Conservation (phyloP, 1,140 invertebrate species). For the Holotrichia oblita region DNA sequence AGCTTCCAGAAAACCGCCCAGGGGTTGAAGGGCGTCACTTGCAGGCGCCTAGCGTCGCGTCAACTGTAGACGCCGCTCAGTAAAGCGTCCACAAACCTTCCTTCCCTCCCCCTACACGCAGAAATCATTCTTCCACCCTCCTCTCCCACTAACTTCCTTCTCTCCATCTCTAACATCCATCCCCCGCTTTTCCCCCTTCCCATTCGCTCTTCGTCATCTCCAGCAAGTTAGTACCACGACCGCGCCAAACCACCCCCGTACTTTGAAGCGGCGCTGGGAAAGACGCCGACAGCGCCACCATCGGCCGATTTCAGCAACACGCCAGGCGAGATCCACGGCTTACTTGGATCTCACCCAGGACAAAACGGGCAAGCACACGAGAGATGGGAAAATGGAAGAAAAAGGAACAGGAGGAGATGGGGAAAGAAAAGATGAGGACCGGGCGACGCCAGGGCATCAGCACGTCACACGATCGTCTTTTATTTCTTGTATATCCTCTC, state of each 20-base stretch:
- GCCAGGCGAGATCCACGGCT: slow-evolving; percentile 13
- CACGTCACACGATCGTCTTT: not conserved
- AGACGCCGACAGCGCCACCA: slow-evolving; percentile 14
- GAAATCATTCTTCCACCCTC: not conserved
- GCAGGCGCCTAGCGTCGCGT: slow-evolving; percentile 22
- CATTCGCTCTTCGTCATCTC: too few relatives aligned
- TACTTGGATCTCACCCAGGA: slow-evolving; percentile 27
- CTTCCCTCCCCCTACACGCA: not conserved
- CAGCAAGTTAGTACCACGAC: too few relatives aligned
- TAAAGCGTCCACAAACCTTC: slow-evolving; percentile 2
- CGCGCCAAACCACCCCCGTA: not conserved
- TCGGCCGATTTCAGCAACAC: slow-evolving; percentile 13
- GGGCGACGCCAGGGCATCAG: not conserved
- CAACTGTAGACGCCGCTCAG: slow-evolving; percentile 15
- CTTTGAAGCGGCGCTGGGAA: not conserved
- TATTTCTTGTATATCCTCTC: not conserved
- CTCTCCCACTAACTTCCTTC: not conserved
- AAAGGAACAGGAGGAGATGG: not conserved
- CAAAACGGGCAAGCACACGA: not conserved
- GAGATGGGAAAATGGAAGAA: not conserved
- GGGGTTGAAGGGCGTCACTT: slow-evolving; percentile 30
- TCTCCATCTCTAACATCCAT: not conserved
- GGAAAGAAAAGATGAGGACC: not conserved
- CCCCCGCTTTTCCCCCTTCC: too few relatives aligned
- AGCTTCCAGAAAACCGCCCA: not conserved